These are phyloP conservation scores for Baronia brevicornis DNA, from an alignment of 2,888 invertebrate genomes.

Conservation along the genomic window DNA sequence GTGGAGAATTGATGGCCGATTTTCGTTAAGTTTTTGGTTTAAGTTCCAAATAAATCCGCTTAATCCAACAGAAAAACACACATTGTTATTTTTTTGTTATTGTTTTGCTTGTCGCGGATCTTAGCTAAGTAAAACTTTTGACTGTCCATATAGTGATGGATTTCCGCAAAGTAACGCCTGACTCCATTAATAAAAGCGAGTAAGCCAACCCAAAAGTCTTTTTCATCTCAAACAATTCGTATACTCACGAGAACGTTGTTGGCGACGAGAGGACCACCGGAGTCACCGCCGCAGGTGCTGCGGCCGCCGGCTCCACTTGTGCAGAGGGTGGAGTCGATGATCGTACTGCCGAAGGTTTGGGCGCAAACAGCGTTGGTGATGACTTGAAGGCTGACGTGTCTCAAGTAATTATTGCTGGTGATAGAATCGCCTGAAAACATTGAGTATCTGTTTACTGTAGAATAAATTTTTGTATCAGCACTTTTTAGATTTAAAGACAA, in stretches of 20 bases:
- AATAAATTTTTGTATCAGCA: too few relatives aligned
- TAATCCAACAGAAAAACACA: too few relatives aligned
- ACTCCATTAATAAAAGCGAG: background rate
- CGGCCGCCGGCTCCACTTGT: constrained; percentile 18
- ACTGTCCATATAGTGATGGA: too few relatives aligned
- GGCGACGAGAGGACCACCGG: constrained; percentile 22
- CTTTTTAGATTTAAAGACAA: background rate
- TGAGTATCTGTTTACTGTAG: too few relatives aligned
- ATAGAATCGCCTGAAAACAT: constrained; percentile 11
- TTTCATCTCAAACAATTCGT: too few relatives aligned
- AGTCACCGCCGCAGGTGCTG: constrained; percentile 32
- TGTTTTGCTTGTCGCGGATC: too few relatives aligned
- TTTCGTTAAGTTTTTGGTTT: too few relatives aligned
- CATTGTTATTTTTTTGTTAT: too few relatives aligned
- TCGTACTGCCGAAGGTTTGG: constrained; percentile 11
- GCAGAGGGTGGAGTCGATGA: constrained; percentile 23
- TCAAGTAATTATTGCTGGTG: constrained; percentile 28
- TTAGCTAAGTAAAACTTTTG: too few relatives aligned
- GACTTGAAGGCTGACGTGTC: constrained; percentile 41
- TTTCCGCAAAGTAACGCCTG: background rate
- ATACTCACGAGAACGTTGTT: constrained; percentile 19
- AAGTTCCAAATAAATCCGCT: too few relatives aligned
- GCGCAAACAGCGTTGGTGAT: constrained; percentile 25
- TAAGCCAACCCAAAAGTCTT: too few relatives aligned
- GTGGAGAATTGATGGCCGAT: too few relatives aligned